Evolutionary conservation across 1,140 invertebrate genomes (phyloP), one percentile per base, ranked within the genome.

Genomic region (Drosophila oshimai): DNA sequence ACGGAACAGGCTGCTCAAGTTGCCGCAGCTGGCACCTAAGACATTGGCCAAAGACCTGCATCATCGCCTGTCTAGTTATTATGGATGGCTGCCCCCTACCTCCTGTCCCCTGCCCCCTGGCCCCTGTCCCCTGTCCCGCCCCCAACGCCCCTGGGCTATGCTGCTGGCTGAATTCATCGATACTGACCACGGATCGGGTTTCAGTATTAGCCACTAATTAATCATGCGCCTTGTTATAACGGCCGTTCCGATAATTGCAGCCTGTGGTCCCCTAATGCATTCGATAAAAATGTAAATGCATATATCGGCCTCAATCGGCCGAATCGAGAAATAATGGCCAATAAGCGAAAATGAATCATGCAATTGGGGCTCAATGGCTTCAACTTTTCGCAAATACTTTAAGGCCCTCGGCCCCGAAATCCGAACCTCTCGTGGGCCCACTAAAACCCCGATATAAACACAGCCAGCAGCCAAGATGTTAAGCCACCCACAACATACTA

Each of bases 401-500:
- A 67, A 60, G 58, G 37, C 37, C 31, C 47, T 22, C 33, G 47
- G 41, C 67, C 47, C 49, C 24, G 15, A 44, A 58, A 62, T 18
- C 29, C 20, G 33, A 57, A 45, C 55, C 55, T 72, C 80, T 76
- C 80, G 50, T 51, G 80, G 81, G 80, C 44, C 65, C 80, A 86
- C 80, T 84, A 86, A 86, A 84, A 86, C 60, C 75, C 50, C 79
- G 65, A 84, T 84, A 84, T 75, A 86, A 80, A 80, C 76, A 72
- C 58, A 60, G 71, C 64, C 62, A 65, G 55, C 58, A 67, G 74
- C 65, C 57, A 84, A 84, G 79, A 67, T 70, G 64, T 41, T 68
- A 55, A 36, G 42, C 39, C 54, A 46, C 50, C 70, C 60, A 45
- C 28, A 37, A 34, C 41, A 18, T 45, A 22, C 36, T 18, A 10